Evolutionary conservation across 2,888 invertebrate species (phyloP).

Genomic region (Stratiomys singularior): DNA sequence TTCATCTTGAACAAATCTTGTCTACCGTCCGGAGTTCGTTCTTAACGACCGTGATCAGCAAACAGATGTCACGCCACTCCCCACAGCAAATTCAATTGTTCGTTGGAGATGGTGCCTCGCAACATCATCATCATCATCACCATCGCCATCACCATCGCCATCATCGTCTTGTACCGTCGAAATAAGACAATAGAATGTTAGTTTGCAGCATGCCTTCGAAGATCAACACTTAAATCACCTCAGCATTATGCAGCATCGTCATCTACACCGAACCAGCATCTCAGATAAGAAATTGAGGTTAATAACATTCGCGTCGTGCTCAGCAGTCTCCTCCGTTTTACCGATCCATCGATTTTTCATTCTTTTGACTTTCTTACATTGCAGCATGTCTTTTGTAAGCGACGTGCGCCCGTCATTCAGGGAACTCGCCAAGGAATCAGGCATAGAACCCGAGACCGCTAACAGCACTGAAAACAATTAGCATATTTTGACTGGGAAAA

Average conservation of each 20-base stretch:
- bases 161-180: not conserved
- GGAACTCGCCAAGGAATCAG: not conserved
- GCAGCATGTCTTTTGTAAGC: no score
- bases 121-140: not conserved
- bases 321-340: not conserved
- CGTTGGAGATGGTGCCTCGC: not conserved
- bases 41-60: not conserved
- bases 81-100: not conserved
- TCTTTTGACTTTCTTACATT: not conserved
- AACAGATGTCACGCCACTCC: conserved; percentile 24
- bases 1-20: not conserved
- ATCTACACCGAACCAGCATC: not conserved
- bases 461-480: conserved; percentile 4
- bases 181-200: conserved; percentile 17
- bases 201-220: not conserved
- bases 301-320: conserved; percentile 22
- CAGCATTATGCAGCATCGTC: not conserved
- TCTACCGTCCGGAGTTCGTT: not conserved
- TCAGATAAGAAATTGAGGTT: conserved; percentile 23
- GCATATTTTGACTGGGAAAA: conserved; percentile 26
- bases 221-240: not conserved
- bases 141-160: no score
- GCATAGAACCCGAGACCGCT: not conserved
- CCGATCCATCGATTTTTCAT: not conserved
- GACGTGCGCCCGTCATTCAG: no score